These are phyloP conservation scores for Aethina tumida DNA, from an alignment of 1,140 invertebrate species.

Conservation along the genomic window DNA sequence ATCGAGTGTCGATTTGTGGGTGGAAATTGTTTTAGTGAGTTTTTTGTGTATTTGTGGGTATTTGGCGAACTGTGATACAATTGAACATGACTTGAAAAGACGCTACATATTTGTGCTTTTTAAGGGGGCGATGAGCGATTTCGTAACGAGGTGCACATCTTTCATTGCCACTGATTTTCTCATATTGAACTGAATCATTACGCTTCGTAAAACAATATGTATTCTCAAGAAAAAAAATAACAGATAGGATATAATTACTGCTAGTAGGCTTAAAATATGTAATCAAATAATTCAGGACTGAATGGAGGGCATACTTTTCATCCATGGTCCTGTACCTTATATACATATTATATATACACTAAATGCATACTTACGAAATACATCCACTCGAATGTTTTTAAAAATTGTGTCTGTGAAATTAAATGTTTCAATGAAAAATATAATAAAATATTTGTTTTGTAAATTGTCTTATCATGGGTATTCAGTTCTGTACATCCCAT, in stretches of 20 bases:
- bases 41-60: slow-evolving; percentile 22
- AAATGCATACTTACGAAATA: neutral
- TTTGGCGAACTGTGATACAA: slow-evolving; percentile 32
- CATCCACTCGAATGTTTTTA: neutral
- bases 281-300: neutral
- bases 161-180: slow-evolving; percentile 9
- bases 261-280: slow-evolving; percentile 17
- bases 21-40: too few relatives aligned
- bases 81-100: slow-evolving; percentile 13
- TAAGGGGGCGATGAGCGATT: slow-evolving; percentile 8
- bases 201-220: slow-evolving; percentile 21
- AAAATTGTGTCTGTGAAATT: neutral
- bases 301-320: neutral
- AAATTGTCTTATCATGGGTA: neutral
- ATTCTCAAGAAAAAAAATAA: slow-evolving; percentile 14
- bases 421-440: neutral
- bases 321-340: neutral
- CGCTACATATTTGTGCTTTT: slow-evolving; percentile 7
- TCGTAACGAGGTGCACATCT: too few relatives aligned
- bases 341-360: neutral
- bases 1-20: slow-evolving; percentile 2
- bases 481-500: slow-evolving; percentile 2
- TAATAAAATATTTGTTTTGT: slow-evolving; percentile 2
- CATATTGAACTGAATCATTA: slow-evolving; percentile 20
- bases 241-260: slow-evolving; percentile 17